Conservation (phyloP, 1,140 invertebrate genomes). For the Drosophila watanabei region DNA sequence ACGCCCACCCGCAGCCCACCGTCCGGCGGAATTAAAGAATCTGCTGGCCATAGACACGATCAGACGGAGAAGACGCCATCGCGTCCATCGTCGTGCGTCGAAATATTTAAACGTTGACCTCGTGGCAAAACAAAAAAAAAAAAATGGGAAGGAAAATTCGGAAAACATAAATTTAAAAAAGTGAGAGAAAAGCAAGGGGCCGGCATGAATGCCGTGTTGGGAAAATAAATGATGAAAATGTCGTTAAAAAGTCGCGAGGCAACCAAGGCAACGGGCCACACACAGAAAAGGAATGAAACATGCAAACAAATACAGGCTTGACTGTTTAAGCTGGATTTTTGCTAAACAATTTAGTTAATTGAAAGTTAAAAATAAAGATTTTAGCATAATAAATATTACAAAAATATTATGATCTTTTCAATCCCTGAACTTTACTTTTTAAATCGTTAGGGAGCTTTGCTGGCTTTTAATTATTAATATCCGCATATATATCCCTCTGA, state of each 20-base stretch:
- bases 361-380: neutral
- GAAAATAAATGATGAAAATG: slow-evolving; percentile 77
- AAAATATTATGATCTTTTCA: neutral
- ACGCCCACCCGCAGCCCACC: slow-evolving; percentile 55
- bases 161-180: slow-evolving; percentile 67
- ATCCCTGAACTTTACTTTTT: fast-evolving
- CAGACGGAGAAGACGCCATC: slow-evolving; percentile 51
- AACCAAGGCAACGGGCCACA: slow-evolving; percentile 54
- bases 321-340: slow-evolving; percentile 3
- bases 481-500: no score
- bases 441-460: neutral
- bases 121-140: slow-evolving; percentile 48
- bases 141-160: slow-evolving; percentile 34
- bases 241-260: slow-evolving; percentile 50
- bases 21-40: slow-evolving; percentile 35
- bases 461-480: neutral
- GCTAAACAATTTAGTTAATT: neutral
- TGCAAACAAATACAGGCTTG: slow-evolving; percentile 3
- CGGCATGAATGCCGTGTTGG: slow-evolving; percentile 54
- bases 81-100: slow-evolving; percentile 32
- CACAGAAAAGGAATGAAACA: slow-evolving; percentile 26
- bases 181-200: slow-evolving; percentile 40
- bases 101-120: slow-evolving; percentile 78
- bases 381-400: neutral
- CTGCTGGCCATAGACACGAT: slow-evolving; percentile 21